A percentile compares a stretch with the other conserved stretches of the same genome.
Conservation (phyloP, 1,140 invertebrate genomes). For the Saccostrea glomerata region DNA sequence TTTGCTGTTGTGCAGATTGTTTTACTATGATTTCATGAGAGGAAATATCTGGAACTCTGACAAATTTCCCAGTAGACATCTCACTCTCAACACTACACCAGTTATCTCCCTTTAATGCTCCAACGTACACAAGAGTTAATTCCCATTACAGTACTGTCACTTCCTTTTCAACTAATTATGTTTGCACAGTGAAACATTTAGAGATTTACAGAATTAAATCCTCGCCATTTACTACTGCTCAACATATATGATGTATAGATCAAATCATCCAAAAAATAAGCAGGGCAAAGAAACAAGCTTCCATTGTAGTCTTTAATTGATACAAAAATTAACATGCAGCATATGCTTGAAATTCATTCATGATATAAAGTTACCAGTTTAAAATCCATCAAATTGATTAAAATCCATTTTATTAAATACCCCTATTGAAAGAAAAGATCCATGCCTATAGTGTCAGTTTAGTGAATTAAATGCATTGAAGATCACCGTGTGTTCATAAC, state of each 20-base stretch:
- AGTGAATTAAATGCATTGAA: slow-evolving; percentile 34
- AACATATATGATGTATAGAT: not conserved
- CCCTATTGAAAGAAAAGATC: not conserved
- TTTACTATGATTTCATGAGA: slow-evolving; percentile 12
- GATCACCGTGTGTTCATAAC: slow-evolving; percentile 19
- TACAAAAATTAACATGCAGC: not conserved
- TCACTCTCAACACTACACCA: not conserved
- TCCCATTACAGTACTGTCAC: not conserved
- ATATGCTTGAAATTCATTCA: slow-evolving; percentile 28
- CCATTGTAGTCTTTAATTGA: not conserved
- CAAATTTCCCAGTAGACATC: slow-evolving; percentile 5
- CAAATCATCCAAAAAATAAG: not conserved
- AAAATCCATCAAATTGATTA: slow-evolving; percentile 24
- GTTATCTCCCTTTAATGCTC: not conserved
- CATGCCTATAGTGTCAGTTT: not conserved
- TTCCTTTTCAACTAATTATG: not conserved
- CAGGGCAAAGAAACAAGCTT: not conserved
- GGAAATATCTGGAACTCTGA: slow-evolving; percentile 28
- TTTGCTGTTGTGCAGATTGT: not conserved
- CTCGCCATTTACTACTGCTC: not conserved
- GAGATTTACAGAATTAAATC: not conserved
- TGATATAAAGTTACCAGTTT: slow-evolving; percentile 27
- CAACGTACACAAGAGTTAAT: not conserved
- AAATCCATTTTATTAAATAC: slow-evolving; percentile 33
- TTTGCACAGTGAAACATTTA: not conserved